These are phyloP conservation scores for Platycercus adscitus DNA, from an alignment of 2,113 vertebrate species.

Conservation along the genomic window DNA sequence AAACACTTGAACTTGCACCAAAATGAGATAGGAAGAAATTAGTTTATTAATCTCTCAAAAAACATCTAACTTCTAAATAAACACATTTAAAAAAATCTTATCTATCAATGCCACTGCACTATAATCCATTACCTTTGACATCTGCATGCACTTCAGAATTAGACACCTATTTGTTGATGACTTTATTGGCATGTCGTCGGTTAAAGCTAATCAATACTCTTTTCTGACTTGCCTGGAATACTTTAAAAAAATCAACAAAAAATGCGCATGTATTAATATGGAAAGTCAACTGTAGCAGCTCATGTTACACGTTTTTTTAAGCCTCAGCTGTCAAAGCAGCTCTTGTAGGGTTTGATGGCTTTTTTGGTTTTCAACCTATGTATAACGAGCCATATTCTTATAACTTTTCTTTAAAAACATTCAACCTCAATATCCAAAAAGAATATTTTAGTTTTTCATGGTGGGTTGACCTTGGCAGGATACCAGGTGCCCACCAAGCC, in stretches of 20 bases:
- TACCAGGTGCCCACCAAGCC: not conserved
- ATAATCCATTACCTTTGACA: not conserved
- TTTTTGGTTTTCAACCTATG: not conserved
- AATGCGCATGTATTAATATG: not conserved
- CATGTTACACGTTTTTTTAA: not conserved
- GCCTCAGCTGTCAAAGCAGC: not conserved
- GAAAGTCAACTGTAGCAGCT: not conserved
- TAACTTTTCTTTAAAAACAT: not conserved
- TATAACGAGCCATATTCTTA: not conserved
- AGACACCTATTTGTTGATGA: conserved; percentile 35
- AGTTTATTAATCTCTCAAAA: not conserved
- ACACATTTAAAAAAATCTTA: not conserved
- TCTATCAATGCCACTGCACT: not conserved
- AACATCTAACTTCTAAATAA: not conserved
- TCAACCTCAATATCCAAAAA: not conserved
- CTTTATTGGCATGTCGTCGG: not conserved
- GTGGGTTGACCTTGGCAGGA: not conserved
- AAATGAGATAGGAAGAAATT: not conserved
- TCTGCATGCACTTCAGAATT: not conserved
- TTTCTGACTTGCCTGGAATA: not conserved
- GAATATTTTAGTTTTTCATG: not conserved
- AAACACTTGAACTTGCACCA: not conserved
- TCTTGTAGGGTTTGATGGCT: not conserved
- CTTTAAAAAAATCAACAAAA: not conserved
- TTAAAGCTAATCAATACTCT: conserved; percentile 37